Base-by-base conservation (phyloP, 2,797 vertebrate species). In the Acanthurus tractus region DNA sequence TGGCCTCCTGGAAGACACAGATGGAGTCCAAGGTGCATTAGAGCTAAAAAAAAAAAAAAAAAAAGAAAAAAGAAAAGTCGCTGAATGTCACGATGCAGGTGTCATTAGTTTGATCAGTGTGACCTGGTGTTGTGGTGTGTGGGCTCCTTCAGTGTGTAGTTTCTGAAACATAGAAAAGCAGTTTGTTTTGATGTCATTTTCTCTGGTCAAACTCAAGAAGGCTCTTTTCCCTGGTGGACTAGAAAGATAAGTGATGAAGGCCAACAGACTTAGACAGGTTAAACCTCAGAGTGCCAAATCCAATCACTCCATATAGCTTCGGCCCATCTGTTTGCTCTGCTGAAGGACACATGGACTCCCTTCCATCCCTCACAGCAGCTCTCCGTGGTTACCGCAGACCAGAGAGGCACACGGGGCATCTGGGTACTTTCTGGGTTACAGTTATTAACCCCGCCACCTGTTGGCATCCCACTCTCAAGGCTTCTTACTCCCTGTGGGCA, bases 261-360 rank as follows among this genome's bases (percentile, higher is more conserved):
- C 45, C 15, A 81, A 53, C 78, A 58, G 44, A 38, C 14, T 4
- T 48, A 48, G 75, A 36, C 29, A 76, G 69, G 78, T 72, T 49
- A n/a, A 77, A 74, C 52, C 54, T 74, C 65, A 11, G 53, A 76
- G 55, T 59, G 63, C 25, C 61, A 7, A 18, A 73, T 81, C 58
- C 46, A 59, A 17, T 74, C 71, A 25, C 74, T 66, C 81, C 78
- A 78, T 57, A 54, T 10, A 54, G 70, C 65, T 25, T 23, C 67
- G 12, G 70, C 58, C 76, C 86, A 72, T 85, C 84, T 85, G 85
- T 84, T 72, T 78, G 72, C 63, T 70, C 20, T 15, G 61, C 74
- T 75, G 72, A 76, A 82, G 83, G 76, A 64, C 72, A 23, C 74
- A 17, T 2, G 12, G 77, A 57, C 72, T 45, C 71, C 36, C 50